These are phyloP conservation scores for Leptinotarsa texana DNA, from an alignment of 1,140 invertebrate species.

Conservation along the genomic window DNA sequence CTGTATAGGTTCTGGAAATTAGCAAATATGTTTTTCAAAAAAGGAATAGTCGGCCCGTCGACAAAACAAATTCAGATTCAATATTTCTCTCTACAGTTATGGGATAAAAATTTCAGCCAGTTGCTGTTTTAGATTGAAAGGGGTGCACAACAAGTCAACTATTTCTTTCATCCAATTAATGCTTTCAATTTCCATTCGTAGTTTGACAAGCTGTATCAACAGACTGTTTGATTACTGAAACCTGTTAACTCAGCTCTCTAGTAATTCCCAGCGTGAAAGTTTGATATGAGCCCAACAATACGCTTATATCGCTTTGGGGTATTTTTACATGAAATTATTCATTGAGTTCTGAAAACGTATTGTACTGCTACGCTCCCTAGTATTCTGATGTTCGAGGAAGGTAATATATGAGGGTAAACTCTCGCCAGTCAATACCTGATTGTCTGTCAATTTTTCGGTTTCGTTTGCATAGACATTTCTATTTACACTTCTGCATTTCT, in stretches of 20 bases:
- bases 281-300: constrained; percentile 11
- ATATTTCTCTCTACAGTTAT: too few relatives aligned
- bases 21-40: too few relatives aligned
- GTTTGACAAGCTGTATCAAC: constrained; percentile 1
- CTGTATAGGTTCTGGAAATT: too few relatives aligned
- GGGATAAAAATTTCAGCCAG: too few relatives aligned
- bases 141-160: too few relatives aligned
- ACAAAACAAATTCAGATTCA: too few relatives aligned
- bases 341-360: constrained; percentile 14
- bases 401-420: constrained; percentile 16
- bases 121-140: too few relatives aligned
- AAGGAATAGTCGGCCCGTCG: too few relatives aligned
- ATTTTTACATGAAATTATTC: constrained; percentile 27
- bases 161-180: too few relatives aligned
- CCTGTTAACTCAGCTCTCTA: not conserved
- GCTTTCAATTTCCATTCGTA: too few relatives aligned
- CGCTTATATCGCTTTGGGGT: constrained; percentile 16
- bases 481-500: not conserved
- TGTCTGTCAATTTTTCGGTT: constrained; percentile 15
- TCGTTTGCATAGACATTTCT: constrained; percentile 19
- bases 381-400: not conserved
- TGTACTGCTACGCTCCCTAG: not conserved
- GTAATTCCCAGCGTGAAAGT: not conserved
- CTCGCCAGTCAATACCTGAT: constrained; percentile 20
- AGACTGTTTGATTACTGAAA: not conserved